Evolutionary conservation across 2,113 vertebrate species (phyloP).

Genomic region (Syngnathus scovelli): DNA sequence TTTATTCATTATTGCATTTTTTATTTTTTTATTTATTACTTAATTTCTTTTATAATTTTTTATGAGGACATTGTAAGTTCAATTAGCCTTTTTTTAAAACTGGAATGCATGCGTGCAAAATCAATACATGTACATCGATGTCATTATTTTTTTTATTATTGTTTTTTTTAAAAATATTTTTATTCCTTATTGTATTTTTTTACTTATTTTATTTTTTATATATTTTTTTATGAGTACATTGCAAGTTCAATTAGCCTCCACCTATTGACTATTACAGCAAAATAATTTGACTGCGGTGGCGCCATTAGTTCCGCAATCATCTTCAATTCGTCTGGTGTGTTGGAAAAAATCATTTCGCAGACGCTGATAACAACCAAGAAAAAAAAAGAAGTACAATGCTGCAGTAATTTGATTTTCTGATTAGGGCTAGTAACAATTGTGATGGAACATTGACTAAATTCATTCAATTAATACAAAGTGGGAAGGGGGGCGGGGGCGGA

Average conservation of each 20-base stretch:
- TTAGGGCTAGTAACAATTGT: slow-evolving; percentile 63
- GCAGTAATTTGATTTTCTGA: slow-evolving; percentile 71
- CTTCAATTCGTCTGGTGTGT: slow-evolving; percentile 62
- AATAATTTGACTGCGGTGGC: slow-evolving; percentile 67
- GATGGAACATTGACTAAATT: slow-evolving; percentile 52
- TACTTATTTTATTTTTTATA: too few species aligned
- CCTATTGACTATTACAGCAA: slow-evolving; percentile 65
- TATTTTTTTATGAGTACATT: slow-evolving; percentile 34
- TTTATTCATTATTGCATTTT: too few species aligned
- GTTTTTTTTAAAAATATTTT: too few species aligned
- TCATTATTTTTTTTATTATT: too few species aligned
- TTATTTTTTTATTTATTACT: too few species aligned
- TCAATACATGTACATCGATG: too few species aligned
- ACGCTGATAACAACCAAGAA: slow-evolving; percentile 49
- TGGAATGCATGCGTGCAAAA: too few species aligned
- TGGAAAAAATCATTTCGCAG: slow-evolving; percentile 49
- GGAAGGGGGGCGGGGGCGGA: neutral
- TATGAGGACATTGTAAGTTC: too few species aligned
- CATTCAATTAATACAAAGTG: slow-evolving; percentile 61
- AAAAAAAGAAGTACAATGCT: slow-evolving; percentile 63
- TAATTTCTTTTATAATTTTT: too few species aligned
- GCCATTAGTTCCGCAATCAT: slow-evolving; percentile 69
- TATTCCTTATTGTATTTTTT: too few species aligned
- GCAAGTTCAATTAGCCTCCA: slow-evolving; percentile 64
- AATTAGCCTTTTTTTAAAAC: too few species aligned